Evolutionary conservation across 2,113 vertebrate species (phyloP).

Genomic region (Picathartes gymnocephalus): DNA sequence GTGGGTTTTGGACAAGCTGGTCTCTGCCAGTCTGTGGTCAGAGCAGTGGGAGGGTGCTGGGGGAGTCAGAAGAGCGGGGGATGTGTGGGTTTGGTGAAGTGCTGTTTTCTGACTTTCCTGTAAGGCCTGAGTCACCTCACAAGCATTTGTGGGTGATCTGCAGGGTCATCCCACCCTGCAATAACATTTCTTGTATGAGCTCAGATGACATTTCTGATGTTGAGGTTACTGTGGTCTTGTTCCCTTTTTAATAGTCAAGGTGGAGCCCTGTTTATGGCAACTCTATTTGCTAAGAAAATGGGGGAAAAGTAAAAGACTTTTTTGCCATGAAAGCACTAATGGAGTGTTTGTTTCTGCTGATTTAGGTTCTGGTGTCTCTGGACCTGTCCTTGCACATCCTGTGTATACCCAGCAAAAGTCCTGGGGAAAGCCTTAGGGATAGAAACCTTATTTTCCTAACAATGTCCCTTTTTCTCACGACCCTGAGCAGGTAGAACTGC

Average conservation of each 20-base stretch:
- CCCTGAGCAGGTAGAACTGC: background rate
- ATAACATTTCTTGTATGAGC: rapidly evolving
- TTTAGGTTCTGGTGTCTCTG: constrained; percentile 40
- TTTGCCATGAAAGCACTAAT: background rate
- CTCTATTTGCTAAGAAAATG: background rate
- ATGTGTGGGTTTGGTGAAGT: background rate
- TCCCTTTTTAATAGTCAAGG: background rate
- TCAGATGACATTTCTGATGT: background rate
- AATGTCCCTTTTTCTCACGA: background rate
- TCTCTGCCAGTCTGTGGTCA: background rate
- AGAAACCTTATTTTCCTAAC: background rate
- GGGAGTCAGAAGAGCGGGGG: background rate
- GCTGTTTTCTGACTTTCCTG: background rate
- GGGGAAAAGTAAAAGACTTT: background rate
- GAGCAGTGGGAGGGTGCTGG: background rate
- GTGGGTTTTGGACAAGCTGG: background rate
- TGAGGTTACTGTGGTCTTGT: background rate
- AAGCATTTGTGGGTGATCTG: background rate
- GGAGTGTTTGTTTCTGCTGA: constrained; percentile 33
- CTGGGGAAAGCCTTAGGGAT: background rate
- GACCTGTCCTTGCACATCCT: background rate
- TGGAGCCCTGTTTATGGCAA: background rate
- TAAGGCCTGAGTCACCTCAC: background rate
- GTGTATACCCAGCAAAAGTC: background rate
- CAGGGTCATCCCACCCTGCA: background rate